Evolutionary conservation across 64 coral and sea anemone species (phyloP).

Genomic region (Pocillopora verrucosa): DNA sequence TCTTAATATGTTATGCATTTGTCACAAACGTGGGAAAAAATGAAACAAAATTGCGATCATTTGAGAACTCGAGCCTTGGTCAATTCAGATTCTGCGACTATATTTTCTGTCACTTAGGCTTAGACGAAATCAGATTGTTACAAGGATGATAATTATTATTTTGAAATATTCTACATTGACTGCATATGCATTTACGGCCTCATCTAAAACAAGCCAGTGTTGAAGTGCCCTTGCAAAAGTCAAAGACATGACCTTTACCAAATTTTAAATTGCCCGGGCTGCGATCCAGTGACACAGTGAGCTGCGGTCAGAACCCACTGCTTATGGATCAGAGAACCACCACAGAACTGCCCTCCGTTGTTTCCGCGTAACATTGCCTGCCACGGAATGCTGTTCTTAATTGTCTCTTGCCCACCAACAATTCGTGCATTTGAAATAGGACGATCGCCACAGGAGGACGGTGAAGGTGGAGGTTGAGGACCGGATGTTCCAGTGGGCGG

Average conservation of each 20-base stretch:
- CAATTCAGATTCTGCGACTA: too few relatives aligned
- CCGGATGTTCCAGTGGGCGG: background rate
- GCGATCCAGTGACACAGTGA: slow-evolving; percentile 1
- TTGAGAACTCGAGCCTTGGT: too few relatives aligned
- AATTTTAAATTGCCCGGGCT: background rate
- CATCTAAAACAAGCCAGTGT: background rate
- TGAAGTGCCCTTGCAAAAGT: too few relatives aligned
- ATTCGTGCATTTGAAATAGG: slow-evolving; percentile 37
- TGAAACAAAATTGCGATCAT: too few relatives aligned
- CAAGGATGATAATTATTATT: too few relatives aligned
- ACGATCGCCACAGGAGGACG: slow-evolving; percentile 13
- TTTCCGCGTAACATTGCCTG: slow-evolving; percentile 48
- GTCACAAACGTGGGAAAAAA: too few relatives aligned
- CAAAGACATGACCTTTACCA: background rate
- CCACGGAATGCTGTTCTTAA: slow-evolving; percentile 60
- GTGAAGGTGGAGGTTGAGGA: background rate
- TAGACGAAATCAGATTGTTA: too few relatives aligned
- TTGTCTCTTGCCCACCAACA: slow-evolving; percentile 38
- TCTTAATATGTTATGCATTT: too few relatives aligned
- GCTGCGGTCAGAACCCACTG: slow-evolving; percentile 49
- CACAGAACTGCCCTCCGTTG: background rate
- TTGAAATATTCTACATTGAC: too few relatives aligned
- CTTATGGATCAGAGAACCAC: slow-evolving; percentile 13
- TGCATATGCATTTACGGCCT: too few relatives aligned
- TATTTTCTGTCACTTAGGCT: too few relatives aligned